Percentiles rank a stretch among this genome's conserved stretches.
Evolutionary conservation across 2,888 invertebrate genomes (phyloP).

Genomic region (Anthrax anthrax): DNA sequence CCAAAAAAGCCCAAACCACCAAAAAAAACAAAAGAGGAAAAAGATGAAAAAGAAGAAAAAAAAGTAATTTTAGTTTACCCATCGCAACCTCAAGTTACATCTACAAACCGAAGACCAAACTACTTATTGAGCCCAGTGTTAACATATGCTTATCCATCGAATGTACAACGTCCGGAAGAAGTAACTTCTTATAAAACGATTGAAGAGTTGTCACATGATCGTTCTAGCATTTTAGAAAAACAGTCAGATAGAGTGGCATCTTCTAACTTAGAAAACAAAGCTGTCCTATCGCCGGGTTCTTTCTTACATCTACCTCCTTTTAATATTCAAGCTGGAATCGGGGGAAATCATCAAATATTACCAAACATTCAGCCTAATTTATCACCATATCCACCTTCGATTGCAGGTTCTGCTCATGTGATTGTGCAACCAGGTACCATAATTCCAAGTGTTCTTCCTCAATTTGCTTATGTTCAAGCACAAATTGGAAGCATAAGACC

Average conservation of each 20-base stretch:
- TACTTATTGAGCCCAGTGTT: not conserved
- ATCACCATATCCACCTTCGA: too few species aligned
- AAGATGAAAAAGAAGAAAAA: not conserved
- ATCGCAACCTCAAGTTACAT: not conserved
- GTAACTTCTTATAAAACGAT: not conserved
- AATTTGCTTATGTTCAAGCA: not conserved
- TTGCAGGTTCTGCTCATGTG: not conserved
- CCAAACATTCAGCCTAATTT: not conserved
- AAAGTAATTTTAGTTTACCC: not conserved
- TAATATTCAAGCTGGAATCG: not conserved
- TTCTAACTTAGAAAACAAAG: not conserved
- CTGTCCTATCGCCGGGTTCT: not conserved
- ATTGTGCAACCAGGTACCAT: not conserved
- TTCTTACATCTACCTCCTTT: not conserved
- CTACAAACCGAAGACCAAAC: not conserved
- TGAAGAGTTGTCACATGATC: too few species aligned
- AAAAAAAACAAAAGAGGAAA: not conserved
- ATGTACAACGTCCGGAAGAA: not conserved
- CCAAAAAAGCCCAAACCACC: too few species aligned
- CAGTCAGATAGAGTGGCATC: too few species aligned
- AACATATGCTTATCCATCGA: not conserved
- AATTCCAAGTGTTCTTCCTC: not conserved
- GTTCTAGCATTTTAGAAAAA: too few species aligned
- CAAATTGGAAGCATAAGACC: not conserved
- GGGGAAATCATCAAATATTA: not conserved